phyloP scores from a whole-genome alignment of 2,113 vertebrate genomes.

The Bungarus multicinctus region DNA sequence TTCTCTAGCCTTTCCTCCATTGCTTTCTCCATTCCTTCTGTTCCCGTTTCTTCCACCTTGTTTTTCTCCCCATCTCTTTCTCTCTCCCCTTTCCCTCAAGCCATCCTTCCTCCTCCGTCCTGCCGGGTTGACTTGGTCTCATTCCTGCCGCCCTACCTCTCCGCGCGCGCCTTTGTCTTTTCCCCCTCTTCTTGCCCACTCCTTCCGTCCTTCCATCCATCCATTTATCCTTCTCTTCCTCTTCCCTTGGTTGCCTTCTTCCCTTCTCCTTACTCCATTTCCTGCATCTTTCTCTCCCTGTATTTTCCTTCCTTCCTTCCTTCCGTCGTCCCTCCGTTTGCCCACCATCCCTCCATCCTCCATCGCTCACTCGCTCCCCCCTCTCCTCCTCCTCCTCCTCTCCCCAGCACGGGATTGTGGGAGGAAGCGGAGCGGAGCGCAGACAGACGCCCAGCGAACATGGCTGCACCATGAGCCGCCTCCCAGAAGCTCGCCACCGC shows the following conservation, averaged over 20 bases:
- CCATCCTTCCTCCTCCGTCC: slow-evolving; percentile 38
- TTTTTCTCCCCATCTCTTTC: background rate
- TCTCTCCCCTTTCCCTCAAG: background rate
- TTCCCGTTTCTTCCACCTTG: background rate
- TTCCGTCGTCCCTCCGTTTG: slow-evolving; percentile 59
- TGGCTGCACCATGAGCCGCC: slow-evolving; percentile 68
- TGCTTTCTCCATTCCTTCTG: background rate
- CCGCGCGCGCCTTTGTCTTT: slow-evolving; percentile 26
- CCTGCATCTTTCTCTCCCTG: slow-evolving; percentile 24
- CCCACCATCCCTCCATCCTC: background rate
- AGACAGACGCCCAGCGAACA: slow-evolving; percentile 72
- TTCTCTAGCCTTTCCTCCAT: background rate
- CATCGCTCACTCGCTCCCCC: background rate
- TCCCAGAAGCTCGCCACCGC: slow-evolving; percentile 21
- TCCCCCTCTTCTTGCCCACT: background rate
- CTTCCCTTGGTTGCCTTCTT: slow-evolving; percentile 40
- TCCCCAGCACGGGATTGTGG: slow-evolving; percentile 66
- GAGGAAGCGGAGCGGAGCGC: slow-evolving; percentile 72
- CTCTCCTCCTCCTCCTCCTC: slow-evolving; percentile 45
- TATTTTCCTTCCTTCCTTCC: slow-evolving; percentile 59
- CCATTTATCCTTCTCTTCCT: slow-evolving; percentile 30
- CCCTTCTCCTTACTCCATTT: slow-evolving; percentile 45
- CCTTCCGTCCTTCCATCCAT: slow-evolving; percentile 33
- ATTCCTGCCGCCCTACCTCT: slow-evolving; percentile 48
- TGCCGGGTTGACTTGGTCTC: background rate